A percentile compares a stretch with the other conserved stretches of the same genome.
Conservation (phyloP, 2,888 invertebrate genomes). For the Sabellastarte sp. region DNA sequence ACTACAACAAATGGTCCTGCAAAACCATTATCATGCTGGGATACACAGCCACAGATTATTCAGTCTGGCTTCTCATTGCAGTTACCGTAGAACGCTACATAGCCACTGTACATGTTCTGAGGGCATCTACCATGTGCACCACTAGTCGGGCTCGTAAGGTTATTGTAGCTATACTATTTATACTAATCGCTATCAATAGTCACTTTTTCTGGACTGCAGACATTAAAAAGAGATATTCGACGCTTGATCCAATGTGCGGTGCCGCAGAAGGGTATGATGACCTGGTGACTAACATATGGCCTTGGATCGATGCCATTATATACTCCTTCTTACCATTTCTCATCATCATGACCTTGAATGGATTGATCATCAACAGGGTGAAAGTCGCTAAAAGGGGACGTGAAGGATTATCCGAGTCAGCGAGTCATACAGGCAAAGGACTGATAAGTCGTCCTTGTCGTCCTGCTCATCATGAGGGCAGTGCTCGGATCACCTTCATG, state of each 20-base stretch:
- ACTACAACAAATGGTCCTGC: conserved; percentile 40
- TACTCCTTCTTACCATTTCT: conserved; percentile 51
- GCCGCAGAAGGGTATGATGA: conserved; percentile 11
- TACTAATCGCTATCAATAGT: conserved; percentile 41
- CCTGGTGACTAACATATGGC: conserved; percentile 41
- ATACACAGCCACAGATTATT: conserved; percentile 41
- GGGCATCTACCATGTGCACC: conserved; percentile 44
- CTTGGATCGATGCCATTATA: conserved; percentile 48
- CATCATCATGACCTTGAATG: conserved; percentile 43
- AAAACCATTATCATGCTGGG: conserved; percentile 42
- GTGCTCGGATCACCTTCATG: conserved; percentile 23
- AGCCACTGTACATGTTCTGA: conserved; percentile 45
- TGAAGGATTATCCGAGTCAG: neutral
- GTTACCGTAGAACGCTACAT: conserved; percentile 54
- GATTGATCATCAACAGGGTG: conserved; percentile 37
- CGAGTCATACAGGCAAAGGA: neutral
- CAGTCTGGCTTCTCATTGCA: conserved; percentile 54
- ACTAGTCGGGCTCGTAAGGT: conserved; percentile 36
- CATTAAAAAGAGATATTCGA: conserved; percentile 6
- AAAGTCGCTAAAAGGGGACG: neutral
- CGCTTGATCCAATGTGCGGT: conserved; percentile 12
- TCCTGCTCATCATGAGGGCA: conserved; percentile 7
- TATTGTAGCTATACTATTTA: conserved; percentile 32
- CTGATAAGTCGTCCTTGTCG: neutral
- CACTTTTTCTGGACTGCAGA: conserved; percentile 48